A percentile compares a stretch with the other conserved stretches of the same genome.
Evolutionary conservation across 2,113 vertebrate genomes (phyloP).

Genomic region (Paramisgurnus dabryanus): DNA sequence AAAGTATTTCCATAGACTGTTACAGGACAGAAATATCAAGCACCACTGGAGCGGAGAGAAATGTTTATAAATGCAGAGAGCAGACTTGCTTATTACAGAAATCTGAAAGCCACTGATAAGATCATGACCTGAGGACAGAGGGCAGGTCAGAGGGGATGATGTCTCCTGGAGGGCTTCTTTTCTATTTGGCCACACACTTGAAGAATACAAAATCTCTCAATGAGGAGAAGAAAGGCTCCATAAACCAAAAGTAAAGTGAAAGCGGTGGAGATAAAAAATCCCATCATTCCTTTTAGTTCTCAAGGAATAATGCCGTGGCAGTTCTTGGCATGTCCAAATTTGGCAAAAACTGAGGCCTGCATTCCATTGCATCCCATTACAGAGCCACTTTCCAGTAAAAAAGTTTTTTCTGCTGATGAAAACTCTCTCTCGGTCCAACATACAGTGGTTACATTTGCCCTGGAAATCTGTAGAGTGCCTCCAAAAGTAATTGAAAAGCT

Average conservation of each 20-base stretch:
- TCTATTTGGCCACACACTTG: background rate
- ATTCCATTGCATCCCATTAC: constrained; percentile 44
- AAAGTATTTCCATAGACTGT: constrained; percentile 14
- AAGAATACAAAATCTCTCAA: background rate
- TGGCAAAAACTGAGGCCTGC: constrained; percentile 54
- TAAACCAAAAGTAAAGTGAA: background rate
- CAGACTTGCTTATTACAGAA: background rate
- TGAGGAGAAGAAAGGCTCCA: background rate
- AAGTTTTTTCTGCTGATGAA: constrained; percentile 3
- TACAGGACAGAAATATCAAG: constrained; percentile 9
- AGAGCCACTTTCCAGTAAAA: constrained; percentile 11
- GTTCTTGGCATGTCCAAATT: constrained; percentile 56
- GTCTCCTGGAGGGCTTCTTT: background rate
- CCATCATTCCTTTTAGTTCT: constrained; percentile 30
- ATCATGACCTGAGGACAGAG: background rate
- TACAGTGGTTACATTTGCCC: background rate
- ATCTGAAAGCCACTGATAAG: constrained; percentile 18
- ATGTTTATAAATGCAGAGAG: constrained; percentile 30
- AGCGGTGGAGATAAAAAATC: constrained; percentile 17
- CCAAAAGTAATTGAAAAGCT: constrained; percentile 22
- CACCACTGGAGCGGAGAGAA: background rate
- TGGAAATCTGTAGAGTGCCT: background rate
- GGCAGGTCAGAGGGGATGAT: background rate
- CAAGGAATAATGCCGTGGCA: constrained; percentile 37
- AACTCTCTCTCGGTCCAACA: background rate